A percentile compares a stretch with the other conserved stretches of the same genome.
Evolutionary conservation across 2,888 invertebrate genomes (phyloP).

Genomic region (Eutolmus rufibarbis): DNA sequence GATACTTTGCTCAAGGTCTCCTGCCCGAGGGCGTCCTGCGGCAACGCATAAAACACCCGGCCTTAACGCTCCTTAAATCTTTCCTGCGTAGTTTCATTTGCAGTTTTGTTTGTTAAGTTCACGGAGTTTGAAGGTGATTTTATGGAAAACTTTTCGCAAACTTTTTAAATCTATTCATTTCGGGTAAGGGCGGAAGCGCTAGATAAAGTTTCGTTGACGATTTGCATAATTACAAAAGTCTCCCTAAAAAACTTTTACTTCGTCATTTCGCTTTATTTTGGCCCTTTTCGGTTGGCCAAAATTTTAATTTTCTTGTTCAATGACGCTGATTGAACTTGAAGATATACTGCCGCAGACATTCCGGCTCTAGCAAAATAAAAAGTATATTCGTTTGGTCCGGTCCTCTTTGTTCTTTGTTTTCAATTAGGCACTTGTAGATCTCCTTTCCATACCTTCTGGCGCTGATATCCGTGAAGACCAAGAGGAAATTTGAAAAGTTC

Average conservation of each 20-base stretch:
- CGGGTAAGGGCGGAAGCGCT: neutral
- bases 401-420: neutral
- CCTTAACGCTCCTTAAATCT: neutral
- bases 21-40: neutral
- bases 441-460: neutral
- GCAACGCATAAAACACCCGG: neutral
- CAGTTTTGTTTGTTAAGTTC: constrained; percentile 24
- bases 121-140: constrained; percentile 28
- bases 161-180: constrained; percentile 35
- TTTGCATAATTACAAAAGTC: constrained; percentile 44
- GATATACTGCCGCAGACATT: constrained; percentile 15
- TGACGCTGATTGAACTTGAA: constrained; percentile 43
- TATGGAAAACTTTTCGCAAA: constrained; percentile 10
- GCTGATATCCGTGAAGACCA: neutral
- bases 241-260: constrained; percentile 21
- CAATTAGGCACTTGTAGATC: neutral
- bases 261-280: constrained; percentile 32
- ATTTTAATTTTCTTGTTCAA: constrained; percentile 44
- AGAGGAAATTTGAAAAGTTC: neutral
- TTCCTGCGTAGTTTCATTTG: constrained; percentile 26
- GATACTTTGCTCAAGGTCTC: neutral
- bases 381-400: neutral
- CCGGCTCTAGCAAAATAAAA: neutral
- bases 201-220: constrained; percentile 35
- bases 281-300: constrained; percentile 9